A percentile compares a stretch with the other conserved stretches of the same genome.
Conservation (phyloP, 2,113 vertebrate species). For the Pagrus major region DNA sequence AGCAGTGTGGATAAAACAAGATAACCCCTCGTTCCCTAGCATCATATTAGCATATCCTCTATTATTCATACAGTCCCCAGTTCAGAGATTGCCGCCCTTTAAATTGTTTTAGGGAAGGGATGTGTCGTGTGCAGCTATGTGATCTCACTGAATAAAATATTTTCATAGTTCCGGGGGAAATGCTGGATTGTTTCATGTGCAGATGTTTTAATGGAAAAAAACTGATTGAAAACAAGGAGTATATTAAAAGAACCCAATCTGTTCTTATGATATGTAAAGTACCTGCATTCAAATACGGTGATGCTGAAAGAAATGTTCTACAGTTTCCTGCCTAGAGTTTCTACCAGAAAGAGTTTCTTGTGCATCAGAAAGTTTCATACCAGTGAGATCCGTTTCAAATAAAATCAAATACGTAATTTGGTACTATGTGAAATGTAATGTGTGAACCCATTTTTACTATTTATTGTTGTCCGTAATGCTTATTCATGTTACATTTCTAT, state of each 20-base stretch:
- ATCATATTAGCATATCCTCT: conserved; percentile 76
- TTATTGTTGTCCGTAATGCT: neutral
- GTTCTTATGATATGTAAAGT: conserved; percentile 57
- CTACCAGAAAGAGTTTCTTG: neutral
- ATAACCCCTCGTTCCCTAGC: conserved; percentile 54
- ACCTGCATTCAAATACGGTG: conserved; percentile 17
- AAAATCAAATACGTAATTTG: neutral
- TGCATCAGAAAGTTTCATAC: neutral
- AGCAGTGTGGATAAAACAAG: conserved; percentile 63
- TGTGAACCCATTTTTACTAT: neutral
- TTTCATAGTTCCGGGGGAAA: conserved; percentile 25
- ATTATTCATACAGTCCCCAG: conserved; percentile 73
- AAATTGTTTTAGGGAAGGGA: conserved; percentile 69
- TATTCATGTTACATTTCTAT: neutral
- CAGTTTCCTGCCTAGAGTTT: no score
- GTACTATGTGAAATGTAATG: neutral
- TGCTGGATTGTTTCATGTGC: conserved; percentile 33
- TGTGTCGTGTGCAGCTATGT: conserved; percentile 47
- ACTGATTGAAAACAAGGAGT: conserved; percentile 37
- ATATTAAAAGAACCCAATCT: conserved; percentile 33
- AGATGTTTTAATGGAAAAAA: conserved; percentile 31
- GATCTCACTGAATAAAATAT: conserved; percentile 72
- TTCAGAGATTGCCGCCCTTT: conserved; percentile 70
- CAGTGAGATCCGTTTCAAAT: neutral
- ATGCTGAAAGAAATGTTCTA: no score